Conservation (phyloP, 2,797 vertebrate species). For the Gallinago stenura region DNA sequence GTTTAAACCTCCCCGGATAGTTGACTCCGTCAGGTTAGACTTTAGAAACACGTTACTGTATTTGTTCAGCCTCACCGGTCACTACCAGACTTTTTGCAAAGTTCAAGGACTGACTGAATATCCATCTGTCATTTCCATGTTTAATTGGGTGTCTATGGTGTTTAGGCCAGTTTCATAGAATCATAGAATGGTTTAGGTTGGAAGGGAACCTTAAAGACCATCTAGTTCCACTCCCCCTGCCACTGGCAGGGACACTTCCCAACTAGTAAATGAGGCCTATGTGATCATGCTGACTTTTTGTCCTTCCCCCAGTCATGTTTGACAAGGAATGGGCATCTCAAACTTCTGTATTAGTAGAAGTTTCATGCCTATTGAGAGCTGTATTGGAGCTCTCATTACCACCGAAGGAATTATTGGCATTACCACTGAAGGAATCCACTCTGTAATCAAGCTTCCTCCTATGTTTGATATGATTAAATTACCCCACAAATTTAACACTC, state of each 20-base stretch:
- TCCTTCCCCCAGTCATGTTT: not conserved
- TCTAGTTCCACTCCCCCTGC: not conserved
- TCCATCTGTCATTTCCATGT: not conserved
- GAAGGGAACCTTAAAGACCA: not conserved
- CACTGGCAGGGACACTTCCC: not conserved
- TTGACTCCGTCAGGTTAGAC: not conserved
- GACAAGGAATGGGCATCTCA: not conserved
- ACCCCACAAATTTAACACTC: not conserved
- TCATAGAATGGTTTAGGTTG: not conserved
- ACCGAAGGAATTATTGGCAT: not conserved
- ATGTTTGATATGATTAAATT: not conserved
- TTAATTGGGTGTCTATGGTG: not conserved
- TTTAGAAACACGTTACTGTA: not conserved
- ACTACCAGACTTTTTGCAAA: not conserved
- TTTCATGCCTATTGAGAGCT: not conserved
- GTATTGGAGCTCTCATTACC: not conserved
- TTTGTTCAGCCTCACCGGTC: not conserved
- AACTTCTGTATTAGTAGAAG: not conserved
- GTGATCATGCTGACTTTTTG: not conserved
- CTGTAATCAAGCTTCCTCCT: not conserved
- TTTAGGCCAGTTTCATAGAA: not conserved
- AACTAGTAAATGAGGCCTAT: not conserved
- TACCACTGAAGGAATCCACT: not conserved
- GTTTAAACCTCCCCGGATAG: not conserved
- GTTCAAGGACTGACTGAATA: not conserved